Evolutionary conservation across 2,113 vertebrate species (phyloP), one percentile per base, ranked within the genome.

Genomic region (Megalops atlanticus): DNA sequence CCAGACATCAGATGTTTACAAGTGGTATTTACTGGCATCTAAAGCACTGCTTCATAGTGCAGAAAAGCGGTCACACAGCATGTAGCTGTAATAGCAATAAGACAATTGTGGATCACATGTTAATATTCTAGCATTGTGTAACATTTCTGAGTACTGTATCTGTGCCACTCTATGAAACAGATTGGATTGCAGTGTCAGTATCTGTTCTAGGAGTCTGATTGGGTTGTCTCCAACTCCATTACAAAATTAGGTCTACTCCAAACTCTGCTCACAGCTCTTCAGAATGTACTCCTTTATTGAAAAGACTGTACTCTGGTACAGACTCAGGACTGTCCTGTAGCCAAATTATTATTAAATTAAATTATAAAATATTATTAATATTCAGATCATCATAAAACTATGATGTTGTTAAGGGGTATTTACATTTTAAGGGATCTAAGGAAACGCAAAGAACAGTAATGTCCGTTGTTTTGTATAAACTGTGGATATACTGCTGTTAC

Each of bases 201-300:
- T 58, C n/a, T n/a, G 4, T n/a, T 5, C 52, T 58, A 8, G 27
- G 77, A 21, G 58, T 43, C 77, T 79, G 68, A 79, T 74, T 74
- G 35, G 72, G 38, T 74, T 41, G 3, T 43, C n/a, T n/a, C 1
- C 45, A 58, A 70, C 58, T 43, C 41, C 31, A 45, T 58, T 47
- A 40, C 49, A 39, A 52, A 78, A 45, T 45, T 6, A 52, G 49
- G 49, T 52, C 49, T 52, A 18, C 49, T 52, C 16, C 49, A 52
- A 4, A 11, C 10, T 78, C 47, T 54, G 35, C 11, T 24, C 77
- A 49, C 16, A 43, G 27, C 35, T 78, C 8, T 21, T 4, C n/a
- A 58, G n/a, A 58, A 24, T 24, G 24, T 8, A n/a, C 21, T n/a
- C 21, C 43, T 14, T 45, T 14, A 10, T 3, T 58, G 52, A 58